Evolutionary conservation across 2,888 invertebrate genomes (phyloP), one percentile per base, ranked within the genome.

Genomic region (Salticus scenicus): DNA sequence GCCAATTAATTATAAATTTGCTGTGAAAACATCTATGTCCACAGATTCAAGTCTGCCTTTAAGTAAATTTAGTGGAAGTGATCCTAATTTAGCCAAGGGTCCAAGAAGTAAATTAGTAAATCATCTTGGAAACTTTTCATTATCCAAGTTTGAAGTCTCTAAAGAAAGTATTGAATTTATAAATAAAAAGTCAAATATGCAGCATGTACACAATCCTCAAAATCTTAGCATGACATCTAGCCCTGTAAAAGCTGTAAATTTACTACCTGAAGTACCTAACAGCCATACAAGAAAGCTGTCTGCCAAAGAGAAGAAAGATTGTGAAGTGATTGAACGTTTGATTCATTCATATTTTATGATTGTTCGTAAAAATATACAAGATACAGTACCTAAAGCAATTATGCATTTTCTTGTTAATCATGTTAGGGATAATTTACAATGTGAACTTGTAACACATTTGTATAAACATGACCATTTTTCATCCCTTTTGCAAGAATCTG

Each of bases 391-490:
- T 47, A 99, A 99, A 92, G 98, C 99, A 63, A 96, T 99, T 90
- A 99, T 99, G 99, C 98, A 99, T 93, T 99, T 99, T 92, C 93
- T 99, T 89, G 99, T 99, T 89, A 99, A 99, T 93, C 96, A 94
- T 91, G 98, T 99, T 81, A 96, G 98, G 91, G 98, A 99, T 92
- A 99, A 99, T 92, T 93, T 99, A 89, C 99, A 99, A 92, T 98
- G 98, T 77, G 99, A 99, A 92, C 93, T 99, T 85, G 99, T 99
- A 7, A 98, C 98, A 87, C 98, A 98, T 92, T 93, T 99, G 88
- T 99, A 99, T 92, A 98, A 99, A 92, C 96, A 97, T 10, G 98
- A 98, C 90, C 95, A 96, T 90, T 97, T 97, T 7, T 97, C 98
- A 91, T 95, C 95, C 81, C 92, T 99, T 89, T 93, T 99, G 71